Percentiles rank a stretch among this genome's conserved stretches.
phyloP scores from a whole-genome alignment of 2,888 invertebrate species.

The Dasypogon diadema region DNA sequence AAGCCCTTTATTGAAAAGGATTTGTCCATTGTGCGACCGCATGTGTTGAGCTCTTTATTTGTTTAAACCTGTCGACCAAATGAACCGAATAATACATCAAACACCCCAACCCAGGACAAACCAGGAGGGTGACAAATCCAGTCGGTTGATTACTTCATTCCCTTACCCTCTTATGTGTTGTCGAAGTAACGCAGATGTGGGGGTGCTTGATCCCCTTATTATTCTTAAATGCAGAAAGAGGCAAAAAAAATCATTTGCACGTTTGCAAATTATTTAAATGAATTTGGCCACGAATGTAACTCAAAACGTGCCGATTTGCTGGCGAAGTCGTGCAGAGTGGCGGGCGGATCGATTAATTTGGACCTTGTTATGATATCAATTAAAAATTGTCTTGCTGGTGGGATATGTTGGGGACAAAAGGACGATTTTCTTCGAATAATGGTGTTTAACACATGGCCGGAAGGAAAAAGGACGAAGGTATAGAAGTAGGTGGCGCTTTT shows the following conservation, averaged over 20 bases:
- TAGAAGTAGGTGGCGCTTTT: too few relatives aligned
- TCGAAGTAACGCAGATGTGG: not conserved
- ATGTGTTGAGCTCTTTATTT: conserved; percentile 61
- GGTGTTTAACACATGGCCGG: not conserved
- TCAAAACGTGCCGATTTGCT: conserved; percentile 39
- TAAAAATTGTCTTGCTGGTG: conserved; percentile 54
- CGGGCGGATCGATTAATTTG: conserved; percentile 5
- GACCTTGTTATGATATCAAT: conserved; percentile 35
- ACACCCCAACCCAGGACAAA: conserved; percentile 67
- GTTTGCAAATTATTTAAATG: conserved; percentile 22
- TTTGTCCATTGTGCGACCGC: conserved; percentile 6
- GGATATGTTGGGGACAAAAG: not conserved
- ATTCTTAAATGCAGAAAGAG: too few relatives aligned
- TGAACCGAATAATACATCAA: conserved; percentile 70
- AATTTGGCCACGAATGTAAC: conserved; percentile 9
- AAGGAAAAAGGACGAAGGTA: too few relatives aligned
- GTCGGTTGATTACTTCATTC: conserved; percentile 66
- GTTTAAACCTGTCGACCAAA: conserved; percentile 70
- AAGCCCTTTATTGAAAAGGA: conserved; percentile 25
- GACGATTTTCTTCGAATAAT: not conserved
- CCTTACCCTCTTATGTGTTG: conserved; percentile 14
- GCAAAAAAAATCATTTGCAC: not conserved
- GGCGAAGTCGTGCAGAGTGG: conserved; percentile 51
- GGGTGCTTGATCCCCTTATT: not conserved
- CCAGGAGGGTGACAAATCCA: conserved; percentile 68